Percentiles rank a stretch among this genome's conserved stretches.
Evolutionary conservation across 2,888 invertebrate species (phyloP).

Genomic region (Cantharis rufa): DNA sequence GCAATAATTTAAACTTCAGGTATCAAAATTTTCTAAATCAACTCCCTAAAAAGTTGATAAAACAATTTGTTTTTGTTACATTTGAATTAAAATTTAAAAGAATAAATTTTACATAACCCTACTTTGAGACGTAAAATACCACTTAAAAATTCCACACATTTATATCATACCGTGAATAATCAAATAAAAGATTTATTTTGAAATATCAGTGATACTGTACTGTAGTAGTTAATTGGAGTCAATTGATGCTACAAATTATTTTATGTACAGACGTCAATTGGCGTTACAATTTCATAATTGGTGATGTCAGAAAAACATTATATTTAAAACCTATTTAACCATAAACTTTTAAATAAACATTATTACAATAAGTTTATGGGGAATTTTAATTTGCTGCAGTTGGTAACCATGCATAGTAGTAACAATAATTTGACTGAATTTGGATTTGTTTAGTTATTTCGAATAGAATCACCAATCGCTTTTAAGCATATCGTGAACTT

Average conservation of each 20-base stretch:
- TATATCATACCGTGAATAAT: background rate
- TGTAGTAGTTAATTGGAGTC: background rate
- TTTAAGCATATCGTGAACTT: background rate
- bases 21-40: no score
- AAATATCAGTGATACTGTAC: conserved; percentile 1
- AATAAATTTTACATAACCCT: background rate
- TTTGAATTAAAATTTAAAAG: background rate
- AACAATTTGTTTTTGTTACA: background rate
- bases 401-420: background rate
- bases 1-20: no score
- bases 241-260: conserved; percentile 4
- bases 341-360: background rate
- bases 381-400: background rate
- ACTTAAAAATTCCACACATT: background rate
- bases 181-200: conserved; percentile 1
- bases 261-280: conserved; percentile 4
- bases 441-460: no score
- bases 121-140: background rate
- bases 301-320: conserved; percentile 3
- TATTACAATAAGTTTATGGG: background rate
- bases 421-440: no score
- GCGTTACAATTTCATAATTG: conserved; percentile 4
- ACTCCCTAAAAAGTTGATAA: no score
- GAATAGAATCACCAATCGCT: no score
- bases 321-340: background rate